These are phyloP conservation scores for Xiphydria camelus DNA, from an alignment of 2,888 invertebrate species.

Conservation along the genomic window DNA sequence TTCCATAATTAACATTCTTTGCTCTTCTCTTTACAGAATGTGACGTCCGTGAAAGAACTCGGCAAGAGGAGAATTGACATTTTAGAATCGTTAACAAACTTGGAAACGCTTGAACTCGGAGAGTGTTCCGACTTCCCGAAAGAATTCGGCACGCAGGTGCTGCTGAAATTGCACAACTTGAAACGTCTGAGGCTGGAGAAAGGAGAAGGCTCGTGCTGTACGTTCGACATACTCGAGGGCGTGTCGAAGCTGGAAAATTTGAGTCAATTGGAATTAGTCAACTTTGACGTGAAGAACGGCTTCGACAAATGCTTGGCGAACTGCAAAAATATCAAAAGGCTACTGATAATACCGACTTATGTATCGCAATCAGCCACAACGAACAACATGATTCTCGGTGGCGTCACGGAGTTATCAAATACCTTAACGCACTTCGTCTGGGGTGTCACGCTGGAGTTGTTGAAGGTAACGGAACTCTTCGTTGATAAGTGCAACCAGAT, in stretches of 20 bases:
- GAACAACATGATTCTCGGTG: conserved; percentile 71
- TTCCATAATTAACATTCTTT: neutral
- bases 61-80: conserved; percentile 64
- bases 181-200: conserved; percentile 76
- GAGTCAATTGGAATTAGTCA: conserved; percentile 76
- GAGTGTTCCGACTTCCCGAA: conserved; percentile 76
- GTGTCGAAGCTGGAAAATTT: conserved; percentile 68
- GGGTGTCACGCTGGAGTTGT: conserved; percentile 80
- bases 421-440: conserved; percentile 78
- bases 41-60: conserved; percentile 60
- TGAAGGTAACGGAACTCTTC: conserved; percentile 81
- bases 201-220: conserved; percentile 68
- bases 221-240: conserved; percentile 70
- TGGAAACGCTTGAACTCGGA: conserved; percentile 79
- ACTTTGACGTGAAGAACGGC: conserved; percentile 78
- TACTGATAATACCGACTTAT: conserved; percentile 83
- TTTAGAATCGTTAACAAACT: conserved; percentile 66
- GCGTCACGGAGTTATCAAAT: conserved; percentile 67
- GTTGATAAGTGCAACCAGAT: conserved; percentile 73
- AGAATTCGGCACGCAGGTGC: conserved; percentile 67
- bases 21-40: conserved; percentile 58
- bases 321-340: conserved; percentile 72
- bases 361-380: conserved; percentile 86
- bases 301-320: conserved; percentile 76
- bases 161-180: conserved; percentile 66